phyloP scores from a whole-genome alignment of 2,888 invertebrate species.

The Dryadula phaetusa region DNA sequence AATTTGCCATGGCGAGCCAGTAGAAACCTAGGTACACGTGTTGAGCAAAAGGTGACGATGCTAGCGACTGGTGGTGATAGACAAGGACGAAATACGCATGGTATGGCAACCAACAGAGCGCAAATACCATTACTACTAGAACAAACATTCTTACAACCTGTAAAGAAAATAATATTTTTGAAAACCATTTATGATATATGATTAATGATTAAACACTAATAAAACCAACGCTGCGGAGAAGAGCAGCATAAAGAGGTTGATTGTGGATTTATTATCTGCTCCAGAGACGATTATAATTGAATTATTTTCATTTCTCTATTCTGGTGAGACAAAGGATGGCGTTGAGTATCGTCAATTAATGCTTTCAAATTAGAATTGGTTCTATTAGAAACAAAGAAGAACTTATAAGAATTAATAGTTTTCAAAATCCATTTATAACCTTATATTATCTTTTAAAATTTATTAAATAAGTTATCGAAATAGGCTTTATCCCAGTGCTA shows the following conservation, averaged over 20 bases:
- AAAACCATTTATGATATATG: background rate
- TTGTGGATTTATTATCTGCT: no score
- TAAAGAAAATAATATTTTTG: constrained; percentile 30
- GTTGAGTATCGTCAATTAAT: no score
- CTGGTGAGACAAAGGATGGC: no score
- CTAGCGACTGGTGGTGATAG: constrained; percentile 84
- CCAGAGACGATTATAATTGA: no score
- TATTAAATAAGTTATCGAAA: background rate
- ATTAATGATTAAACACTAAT: no score
- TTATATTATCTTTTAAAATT: background rate
- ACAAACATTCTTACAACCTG: constrained; percentile 96
- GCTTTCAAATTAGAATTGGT: no score
- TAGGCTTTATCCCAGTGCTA: background rate
- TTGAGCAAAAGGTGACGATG: constrained; percentile 89
- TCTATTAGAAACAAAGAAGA: no score
- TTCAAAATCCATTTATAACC: no score
- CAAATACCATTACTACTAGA: constrained; percentile 92
- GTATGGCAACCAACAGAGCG: constrained; percentile 94
- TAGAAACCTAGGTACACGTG: constrained; percentile 93
- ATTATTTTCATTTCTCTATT: no score
- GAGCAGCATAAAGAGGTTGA: no score
- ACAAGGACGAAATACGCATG: constrained; percentile 93
- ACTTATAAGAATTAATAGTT: no score
- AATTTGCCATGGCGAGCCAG: constrained; percentile 96
- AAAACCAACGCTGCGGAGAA: no score